Conservation (phyloP, 1,140 invertebrate species). For the Megalopta genalis region DNA sequence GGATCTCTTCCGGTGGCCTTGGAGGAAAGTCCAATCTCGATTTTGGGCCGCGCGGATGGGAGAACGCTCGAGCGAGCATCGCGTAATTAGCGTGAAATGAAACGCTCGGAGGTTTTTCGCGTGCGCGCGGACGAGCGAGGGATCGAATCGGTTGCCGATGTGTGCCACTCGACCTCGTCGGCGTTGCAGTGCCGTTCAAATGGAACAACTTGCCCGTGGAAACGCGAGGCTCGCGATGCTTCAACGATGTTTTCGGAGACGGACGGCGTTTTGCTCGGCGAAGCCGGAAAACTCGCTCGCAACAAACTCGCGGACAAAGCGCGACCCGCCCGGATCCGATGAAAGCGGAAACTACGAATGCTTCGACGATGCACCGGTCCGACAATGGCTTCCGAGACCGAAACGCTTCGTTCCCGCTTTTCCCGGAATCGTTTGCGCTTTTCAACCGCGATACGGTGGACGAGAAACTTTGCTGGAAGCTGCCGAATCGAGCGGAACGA, state of each 20-base stretch:
- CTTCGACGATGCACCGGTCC: background rate
- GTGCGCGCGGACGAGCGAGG: background rate
- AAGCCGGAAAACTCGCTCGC: background rate
- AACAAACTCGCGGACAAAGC: background rate
- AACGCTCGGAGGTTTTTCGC: constrained; percentile 11
- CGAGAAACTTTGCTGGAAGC: background rate
- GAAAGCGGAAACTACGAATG: background rate
- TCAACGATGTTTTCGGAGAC: background rate
- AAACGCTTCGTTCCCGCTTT: too few species aligned
- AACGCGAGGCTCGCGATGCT: background rate
- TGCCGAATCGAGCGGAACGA: background rate
- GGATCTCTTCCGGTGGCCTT: constrained; percentile 18
- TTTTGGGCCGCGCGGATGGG: constrained; percentile 8
- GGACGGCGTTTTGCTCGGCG: too few species aligned
- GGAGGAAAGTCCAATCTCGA: constrained; percentile 37
- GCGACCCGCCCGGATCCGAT: background rate
- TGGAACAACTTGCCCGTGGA: background rate
- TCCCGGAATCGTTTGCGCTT: background rate
- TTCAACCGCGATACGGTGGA: background rate
- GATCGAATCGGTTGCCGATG: background rate
- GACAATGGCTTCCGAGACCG: background rate
- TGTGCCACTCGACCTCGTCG: background rate
- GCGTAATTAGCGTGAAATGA: constrained; percentile 32
- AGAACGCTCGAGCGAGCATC: constrained; percentile 30
- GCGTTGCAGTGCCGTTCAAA: background rate